Base-by-base conservation (phyloP, 2,797 vertebrate species). In the Mus minutoides region DNA sequence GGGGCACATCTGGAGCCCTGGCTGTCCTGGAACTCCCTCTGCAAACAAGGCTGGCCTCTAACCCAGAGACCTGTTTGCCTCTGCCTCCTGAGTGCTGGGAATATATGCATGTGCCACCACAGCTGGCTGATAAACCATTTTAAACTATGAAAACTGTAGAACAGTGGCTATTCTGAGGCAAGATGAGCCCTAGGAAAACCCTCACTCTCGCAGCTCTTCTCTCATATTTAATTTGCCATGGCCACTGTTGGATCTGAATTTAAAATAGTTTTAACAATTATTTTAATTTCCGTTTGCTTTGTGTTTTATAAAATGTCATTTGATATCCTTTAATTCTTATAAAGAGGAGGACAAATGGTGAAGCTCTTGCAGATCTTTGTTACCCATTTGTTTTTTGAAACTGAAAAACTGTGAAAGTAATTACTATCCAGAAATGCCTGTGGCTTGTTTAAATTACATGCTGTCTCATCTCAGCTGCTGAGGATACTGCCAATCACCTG, bases 401-500 rank as follows among this genome's bases (percentile, higher is more conserved):
- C 16, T 77, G 82, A 96, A 91, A 91, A 95, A 96, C 82, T 96
- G 6, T 92, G 82, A 92, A 82, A 96, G 58, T 82, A 94, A 52
- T 96, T 78, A 60, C 97, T 97, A 92, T 95, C 84, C 31, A 91
- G 75, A 90, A 95, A 95, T 97, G 17, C 49, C 77, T 54, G 19
- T 95, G 91, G 92, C 52, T 93, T 84, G 94, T 97, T 93, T 92
- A 97, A 96, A 80, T 96, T 88, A 95, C 54, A 93, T 96, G 85
- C 92, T 69, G 67, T 97, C 90, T 96, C 26, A 26, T 95, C 9
- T 12, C 92, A 97, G 82, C 92, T 97, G 0, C 86, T 91, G 85
- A 26, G 11, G 97, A 97, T 98, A 98, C 97, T 98, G 98, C 97
- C 97, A 98, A 95, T 97, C 96, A 97, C 97, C 97, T 92, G 56